Evolutionary conservation across 1,140 invertebrate genomes (phyloP).

Genomic region (Coenobita brevimanus): DNA sequence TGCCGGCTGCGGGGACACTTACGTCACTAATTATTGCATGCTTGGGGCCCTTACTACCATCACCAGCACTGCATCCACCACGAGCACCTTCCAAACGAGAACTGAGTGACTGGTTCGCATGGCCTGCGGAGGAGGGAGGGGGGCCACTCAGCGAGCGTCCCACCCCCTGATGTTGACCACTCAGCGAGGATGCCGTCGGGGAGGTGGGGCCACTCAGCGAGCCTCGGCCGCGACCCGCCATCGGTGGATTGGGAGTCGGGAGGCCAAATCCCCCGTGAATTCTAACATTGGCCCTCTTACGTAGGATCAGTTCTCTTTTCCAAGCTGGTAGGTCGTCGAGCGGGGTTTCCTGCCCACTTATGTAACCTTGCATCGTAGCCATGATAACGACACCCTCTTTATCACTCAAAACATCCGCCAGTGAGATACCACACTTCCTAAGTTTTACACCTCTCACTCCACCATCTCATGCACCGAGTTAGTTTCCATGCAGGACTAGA

Average conservation of each 20-base stretch:
- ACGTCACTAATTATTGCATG: slow-evolving; percentile 55
- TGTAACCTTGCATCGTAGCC: slow-evolving; percentile 53
- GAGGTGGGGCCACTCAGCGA: slow-evolving; percentile 51
- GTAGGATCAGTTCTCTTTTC: slow-evolving; percentile 67
- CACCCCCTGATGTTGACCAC: slow-evolving; percentile 55
- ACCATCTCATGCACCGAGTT: slow-evolving; percentile 25
- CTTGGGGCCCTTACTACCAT: slow-evolving; percentile 36
- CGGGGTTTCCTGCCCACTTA: slow-evolving; percentile 58
- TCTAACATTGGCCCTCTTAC: slow-evolving; percentile 66
- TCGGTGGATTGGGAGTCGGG: slow-evolving; percentile 34
- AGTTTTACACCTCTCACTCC: slow-evolving; percentile 37
- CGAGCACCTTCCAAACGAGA: slow-evolving; percentile 44
- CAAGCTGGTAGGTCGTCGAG: slow-evolving; percentile 65
- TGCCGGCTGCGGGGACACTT: not conserved
- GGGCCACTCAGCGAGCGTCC: slow-evolving; percentile 60
- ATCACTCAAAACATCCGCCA: slow-evolving; percentile 63
- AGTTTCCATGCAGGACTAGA: slow-evolving; percentile 42
- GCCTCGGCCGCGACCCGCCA: slow-evolving; percentile 52
- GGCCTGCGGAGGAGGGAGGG: slow-evolving; percentile 41
- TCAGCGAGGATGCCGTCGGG: slow-evolving; percentile 55
- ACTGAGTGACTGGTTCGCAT: slow-evolving; percentile 39
- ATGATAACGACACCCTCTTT: slow-evolving; percentile 31
- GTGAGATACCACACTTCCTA: slow-evolving; percentile 59
- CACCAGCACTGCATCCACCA: slow-evolving; percentile 7
- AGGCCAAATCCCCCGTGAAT: slow-evolving; percentile 50